These are phyloP conservation scores for Lytechinus pictus DNA, from an alignment of 35 echinoderm and acorn worm genomes.

Conservation along the genomic window DNA sequence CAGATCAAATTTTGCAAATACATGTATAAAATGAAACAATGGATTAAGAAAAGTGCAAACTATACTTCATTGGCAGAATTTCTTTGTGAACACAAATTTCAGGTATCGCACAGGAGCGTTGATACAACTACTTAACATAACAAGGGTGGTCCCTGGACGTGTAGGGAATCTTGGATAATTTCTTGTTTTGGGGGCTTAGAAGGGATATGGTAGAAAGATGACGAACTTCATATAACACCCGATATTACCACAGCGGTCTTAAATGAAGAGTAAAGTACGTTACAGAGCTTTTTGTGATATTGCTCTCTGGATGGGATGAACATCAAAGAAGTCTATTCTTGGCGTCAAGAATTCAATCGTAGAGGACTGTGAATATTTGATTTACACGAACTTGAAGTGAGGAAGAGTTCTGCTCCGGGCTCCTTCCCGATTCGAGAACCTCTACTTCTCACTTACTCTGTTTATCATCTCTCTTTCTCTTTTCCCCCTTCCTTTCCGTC, in stretches of 20 bases:
- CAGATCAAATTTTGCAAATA: no score
- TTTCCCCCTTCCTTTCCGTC: no score
- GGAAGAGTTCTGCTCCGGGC: neutral
- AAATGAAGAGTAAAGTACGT: neutral
- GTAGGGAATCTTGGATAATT: neutral
- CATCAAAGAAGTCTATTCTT: neutral
- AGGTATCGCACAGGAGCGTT: no score
- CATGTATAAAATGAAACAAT: no score
- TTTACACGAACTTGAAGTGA: slow-evolving; percentile 39
- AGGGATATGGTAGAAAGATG: neutral
- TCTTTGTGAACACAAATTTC: no score
- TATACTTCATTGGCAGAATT: no score
- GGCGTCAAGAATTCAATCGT: neutral
- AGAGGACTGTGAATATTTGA: slow-evolving; percentile 11
- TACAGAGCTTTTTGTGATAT: slow-evolving; percentile 3
- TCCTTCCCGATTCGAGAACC: neutral
- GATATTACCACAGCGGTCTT: neutral
- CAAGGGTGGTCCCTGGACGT: neutral
- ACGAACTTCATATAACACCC: neutral
- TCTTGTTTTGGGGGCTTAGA: neutral
- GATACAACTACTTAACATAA: neutral
- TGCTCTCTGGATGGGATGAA: neutral
- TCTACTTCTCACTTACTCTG: neutral
- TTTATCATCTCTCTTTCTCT: no score
- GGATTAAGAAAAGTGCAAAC: no score